Conservation (phyloP, 2,888 invertebrate species). For the Helleia helle region DNA sequence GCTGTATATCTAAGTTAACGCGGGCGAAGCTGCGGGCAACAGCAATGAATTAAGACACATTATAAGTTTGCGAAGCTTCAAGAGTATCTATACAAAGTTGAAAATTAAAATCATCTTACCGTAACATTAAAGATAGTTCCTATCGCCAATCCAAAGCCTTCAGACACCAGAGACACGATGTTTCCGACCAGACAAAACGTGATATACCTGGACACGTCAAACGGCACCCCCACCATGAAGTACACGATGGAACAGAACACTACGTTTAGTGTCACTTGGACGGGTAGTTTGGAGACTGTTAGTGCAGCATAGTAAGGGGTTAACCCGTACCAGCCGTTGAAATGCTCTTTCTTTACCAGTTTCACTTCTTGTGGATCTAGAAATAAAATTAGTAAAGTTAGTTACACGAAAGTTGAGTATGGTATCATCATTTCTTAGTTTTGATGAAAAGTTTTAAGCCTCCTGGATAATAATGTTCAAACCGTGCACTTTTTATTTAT, state of each 20-base stretch:
- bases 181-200: constrained; percentile 80
- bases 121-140: constrained; percentile 79
- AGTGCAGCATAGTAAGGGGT: constrained; percentile 78
- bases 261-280: constrained; percentile 73
- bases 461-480: too few relatives aligned
- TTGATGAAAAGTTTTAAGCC: too few relatives aligned
- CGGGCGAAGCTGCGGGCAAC: too few relatives aligned
- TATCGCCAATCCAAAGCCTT: constrained; percentile 85
- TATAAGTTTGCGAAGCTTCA: too few relatives aligned
- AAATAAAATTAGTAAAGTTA: too few relatives aligned
- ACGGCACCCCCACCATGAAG: constrained; percentile 81
- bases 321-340: constrained; percentile 80
- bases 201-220: constrained; percentile 76
- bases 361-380: constrained; percentile 80
- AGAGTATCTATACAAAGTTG: too few relatives aligned
- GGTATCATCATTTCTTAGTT: too few relatives aligned
- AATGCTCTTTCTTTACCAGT: constrained; percentile 79
- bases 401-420: too few relatives aligned
- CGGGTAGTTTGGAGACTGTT: constrained; percentile 76
- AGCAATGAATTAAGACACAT: too few relatives aligned
- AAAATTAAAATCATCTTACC: constrained; percentile 66
- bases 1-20: too few relatives aligned
- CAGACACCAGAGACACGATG: constrained; percentile 81
- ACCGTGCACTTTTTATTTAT: too few relatives aligned
- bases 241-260: constrained; percentile 76